Evolutionary conservation across 2,797 vertebrate species (phyloP).

Genomic region (Meriones psammophilus): DNA sequence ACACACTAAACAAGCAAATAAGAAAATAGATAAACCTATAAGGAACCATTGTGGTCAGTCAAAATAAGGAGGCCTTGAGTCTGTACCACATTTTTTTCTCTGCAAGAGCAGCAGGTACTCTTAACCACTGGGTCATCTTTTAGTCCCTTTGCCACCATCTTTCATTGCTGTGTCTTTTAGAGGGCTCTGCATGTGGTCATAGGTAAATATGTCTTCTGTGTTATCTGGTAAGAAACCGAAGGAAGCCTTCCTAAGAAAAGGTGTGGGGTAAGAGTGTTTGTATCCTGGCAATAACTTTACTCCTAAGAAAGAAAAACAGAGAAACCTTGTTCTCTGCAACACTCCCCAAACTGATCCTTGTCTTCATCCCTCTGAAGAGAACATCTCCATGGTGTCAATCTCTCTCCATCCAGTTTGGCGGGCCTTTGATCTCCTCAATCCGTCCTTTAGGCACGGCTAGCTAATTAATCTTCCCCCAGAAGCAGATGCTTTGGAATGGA

Average conservation of each 20-base stretch:
- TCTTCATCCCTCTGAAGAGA: slow-evolving; percentile 38
- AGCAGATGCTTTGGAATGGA: slow-evolving; percentile 73
- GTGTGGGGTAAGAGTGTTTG: slow-evolving; percentile 53
- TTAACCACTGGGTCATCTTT: neutral
- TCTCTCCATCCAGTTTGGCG: slow-evolving; percentile 24
- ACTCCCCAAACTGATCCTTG: neutral
- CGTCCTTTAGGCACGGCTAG: slow-evolving; percentile 68
- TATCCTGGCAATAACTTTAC: slow-evolving; percentile 19
- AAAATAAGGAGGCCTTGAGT: neutral
- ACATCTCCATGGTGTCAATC: slow-evolving; percentile 54
- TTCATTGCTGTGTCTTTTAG: neutral
- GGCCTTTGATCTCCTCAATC: slow-evolving; percentile 66
- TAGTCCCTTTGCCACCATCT: neutral
- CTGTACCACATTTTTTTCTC: neutral
- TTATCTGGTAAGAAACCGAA: neutral
- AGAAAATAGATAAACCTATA: neutral
- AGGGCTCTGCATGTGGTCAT: neutral
- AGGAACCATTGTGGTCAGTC: neutral
- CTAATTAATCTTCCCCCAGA: slow-evolving; percentile 77
- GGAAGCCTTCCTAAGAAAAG: neutral
- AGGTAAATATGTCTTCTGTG: neutral
- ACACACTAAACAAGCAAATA: neutral
- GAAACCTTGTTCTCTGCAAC: neutral
- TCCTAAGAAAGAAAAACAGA: slow-evolving; percentile 47
- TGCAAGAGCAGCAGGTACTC: neutral